Conservation (phyloP, 2,113 vertebrate genomes). For the Megaceryle torquata region DNA sequence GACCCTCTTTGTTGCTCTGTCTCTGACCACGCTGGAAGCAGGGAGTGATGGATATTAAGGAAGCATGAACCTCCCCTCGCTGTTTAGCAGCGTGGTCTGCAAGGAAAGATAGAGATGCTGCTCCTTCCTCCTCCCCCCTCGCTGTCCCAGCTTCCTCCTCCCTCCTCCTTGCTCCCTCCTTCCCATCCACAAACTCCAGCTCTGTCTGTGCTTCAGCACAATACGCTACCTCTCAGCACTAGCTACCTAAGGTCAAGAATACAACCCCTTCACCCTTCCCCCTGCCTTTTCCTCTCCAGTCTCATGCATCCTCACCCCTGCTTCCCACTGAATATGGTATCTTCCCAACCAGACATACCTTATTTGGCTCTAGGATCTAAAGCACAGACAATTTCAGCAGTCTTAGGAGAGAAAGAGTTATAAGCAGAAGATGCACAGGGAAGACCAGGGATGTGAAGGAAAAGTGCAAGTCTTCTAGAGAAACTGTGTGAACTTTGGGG, state of each 20-base stretch:
- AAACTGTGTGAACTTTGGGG: neutral
- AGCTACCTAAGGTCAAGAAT: slow-evolving; percentile 57
- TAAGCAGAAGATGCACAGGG: neutral
- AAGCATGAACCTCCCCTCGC: slow-evolving; percentile 40
- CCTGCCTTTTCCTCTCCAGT: neutral
- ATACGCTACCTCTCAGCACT: slow-evolving; percentile 47
- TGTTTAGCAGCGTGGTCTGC: slow-evolving; percentile 62
- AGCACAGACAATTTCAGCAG: neutral
- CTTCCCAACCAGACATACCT: slow-evolving; percentile 19
- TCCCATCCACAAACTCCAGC: slow-evolving; percentile 17
- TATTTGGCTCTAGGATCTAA: neutral
- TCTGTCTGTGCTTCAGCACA: slow-evolving; percentile 14
- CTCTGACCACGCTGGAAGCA: slow-evolving; percentile 56
- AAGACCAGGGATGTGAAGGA: neutral
- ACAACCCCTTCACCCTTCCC: slow-evolving; percentile 17
- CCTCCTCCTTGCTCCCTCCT: slow-evolving; percentile 37
- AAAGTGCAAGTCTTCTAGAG: neutral
- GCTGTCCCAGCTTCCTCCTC: slow-evolving; percentile 53
- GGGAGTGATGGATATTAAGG: slow-evolving; percentile 58
- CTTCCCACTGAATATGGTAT: slow-evolving; percentile 39
- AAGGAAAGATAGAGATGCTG: slow-evolving; percentile 68
- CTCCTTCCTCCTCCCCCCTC: slow-evolving; percentile 39
- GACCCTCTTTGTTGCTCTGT: slow-evolving; percentile 65
- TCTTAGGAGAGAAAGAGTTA: neutral
- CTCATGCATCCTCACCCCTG: slow-evolving; percentile 44